A percentile compares a stretch with the other conserved stretches of the same genome.
These are phyloP conservation scores for Aphidius colemani DNA, from an alignment of 2,888 invertebrate genomes.

Conservation along the genomic window DNA sequence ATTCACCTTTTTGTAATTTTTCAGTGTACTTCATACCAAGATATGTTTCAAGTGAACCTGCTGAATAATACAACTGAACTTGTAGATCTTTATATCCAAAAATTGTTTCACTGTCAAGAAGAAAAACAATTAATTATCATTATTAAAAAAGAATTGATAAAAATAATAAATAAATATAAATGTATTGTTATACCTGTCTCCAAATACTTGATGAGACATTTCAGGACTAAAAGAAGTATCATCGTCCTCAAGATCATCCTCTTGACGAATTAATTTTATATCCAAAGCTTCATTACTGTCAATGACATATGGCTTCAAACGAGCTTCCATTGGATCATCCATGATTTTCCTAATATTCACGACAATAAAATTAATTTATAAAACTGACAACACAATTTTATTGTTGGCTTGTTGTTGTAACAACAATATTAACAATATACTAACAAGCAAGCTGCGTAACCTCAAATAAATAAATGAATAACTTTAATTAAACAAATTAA, in stretches of 20 bases:
- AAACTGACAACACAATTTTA: too few species aligned
- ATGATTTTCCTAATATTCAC: constrained; percentile 31
- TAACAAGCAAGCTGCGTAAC: too few species aligned
- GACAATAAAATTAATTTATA: too few species aligned
- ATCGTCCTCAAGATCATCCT: constrained; percentile 71
- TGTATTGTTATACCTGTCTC: constrained; percentile 73
- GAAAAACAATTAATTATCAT: constrained; percentile 14
- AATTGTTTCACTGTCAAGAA: constrained; percentile 75
- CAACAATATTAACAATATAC: too few species aligned
- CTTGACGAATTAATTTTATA: constrained; percentile 65
- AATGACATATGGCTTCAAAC: constrained; percentile 56
- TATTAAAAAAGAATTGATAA: too few species aligned
- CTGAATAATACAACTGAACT: constrained; percentile 80
- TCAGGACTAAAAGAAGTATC: constrained; percentile 73
- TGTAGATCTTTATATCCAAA: constrained; percentile 89
- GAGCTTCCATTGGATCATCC: constrained; percentile 49
- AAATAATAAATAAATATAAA: constrained; percentile 4
- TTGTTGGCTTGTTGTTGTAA: too few species aligned
- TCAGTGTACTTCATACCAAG: constrained; percentile 76
- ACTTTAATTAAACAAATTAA: too few species aligned
- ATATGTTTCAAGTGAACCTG: constrained; percentile 80
- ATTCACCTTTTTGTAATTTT: constrained; percentile 67
- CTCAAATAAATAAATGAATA: too few species aligned
- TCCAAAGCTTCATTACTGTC: constrained; percentile 62
- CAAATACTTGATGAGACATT: constrained; percentile 94